Base-by-base conservation (phyloP, 1,140 invertebrate species). In the Pentalonia nigronervosa region DNA sequence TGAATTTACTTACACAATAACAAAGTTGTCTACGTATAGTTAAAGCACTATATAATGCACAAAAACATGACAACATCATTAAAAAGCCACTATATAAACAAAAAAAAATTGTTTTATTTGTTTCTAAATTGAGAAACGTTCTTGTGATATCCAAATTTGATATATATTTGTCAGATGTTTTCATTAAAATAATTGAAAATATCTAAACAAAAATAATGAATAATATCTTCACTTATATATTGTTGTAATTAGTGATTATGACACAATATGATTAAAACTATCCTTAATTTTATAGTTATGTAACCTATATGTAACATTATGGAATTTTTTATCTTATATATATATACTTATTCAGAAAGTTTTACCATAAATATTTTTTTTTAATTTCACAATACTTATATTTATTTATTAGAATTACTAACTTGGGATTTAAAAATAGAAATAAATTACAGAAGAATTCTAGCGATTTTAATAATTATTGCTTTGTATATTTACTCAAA, bases 101-200 rank as follows among this genome's bases (percentile, higher is more conserved):
- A 20, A 93, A 84, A 21, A 84, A 48, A 41, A 93, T 93, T 86
- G 76, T 36, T 2, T 93, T 93, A 67, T 93, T 93, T 36, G 76
- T 30, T 50, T 93, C 91, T n/a, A 86, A 83, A n/a, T 93, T 56
- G n/a, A 93, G 91, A 93, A 93, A 93, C 0, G 34, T 93, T 93
- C 91, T 93, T 45, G 91, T 84, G 30, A 86, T 84, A 23, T 93
- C 48, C 48, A 93, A 84, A 86, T 56, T 86, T 84, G 91, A 84
- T 93, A 93, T 17, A 56, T 86, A 93, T 53, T 86, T 93, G 41
- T 93, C 91, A n/a, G 91, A 86, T 41, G 48, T 30, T 41, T 56
- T 23, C 91, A 93, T 93, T 47, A 93, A 53, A 41, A 93, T 84
- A 53, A 86, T 36, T 41, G 91, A 81, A 30, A n/a, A 93, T 81